A percentile compares a stretch with the other conserved stretches of the same genome.
phyloP scores from a whole-genome alignment of 1,140 invertebrate genomes.

The Pteromalus puparum region DNA sequence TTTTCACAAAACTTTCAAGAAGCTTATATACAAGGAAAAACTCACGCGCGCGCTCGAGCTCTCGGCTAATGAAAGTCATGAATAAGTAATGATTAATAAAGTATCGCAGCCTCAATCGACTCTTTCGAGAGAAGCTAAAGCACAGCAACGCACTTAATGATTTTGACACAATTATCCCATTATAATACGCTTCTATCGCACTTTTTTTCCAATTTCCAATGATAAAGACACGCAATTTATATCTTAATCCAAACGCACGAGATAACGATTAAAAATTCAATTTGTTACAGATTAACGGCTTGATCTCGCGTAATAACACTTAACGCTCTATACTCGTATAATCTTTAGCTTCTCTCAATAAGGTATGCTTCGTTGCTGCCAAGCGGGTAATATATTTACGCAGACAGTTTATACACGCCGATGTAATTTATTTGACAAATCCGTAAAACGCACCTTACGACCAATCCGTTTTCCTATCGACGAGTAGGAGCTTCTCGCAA shows the following conservation, averaged over 20 bases:
- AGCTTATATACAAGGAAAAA: conserved; percentile 11
- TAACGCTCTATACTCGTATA: neutral
- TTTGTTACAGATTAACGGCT: conserved; percentile 23
- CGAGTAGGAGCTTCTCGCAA: neutral
- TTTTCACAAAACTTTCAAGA: conserved; percentile 21
- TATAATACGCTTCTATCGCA: neutral
- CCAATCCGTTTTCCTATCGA: conserved; percentile 3
- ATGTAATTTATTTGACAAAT: conserved; percentile 19
- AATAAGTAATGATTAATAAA: conserved; percentile 48
- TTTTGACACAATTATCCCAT: conserved; percentile 28
- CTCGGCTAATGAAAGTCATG: conserved; percentile 38
- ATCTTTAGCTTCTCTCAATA: no score
- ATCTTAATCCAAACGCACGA: conserved; percentile 12
- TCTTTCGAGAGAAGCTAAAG: conserved; percentile 19
- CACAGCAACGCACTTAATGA: conserved; percentile 5
- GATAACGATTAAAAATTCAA: conserved; percentile 37
- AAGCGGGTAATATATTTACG: neutral
- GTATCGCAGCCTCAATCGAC: conserved; percentile 39
- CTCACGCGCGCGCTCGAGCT: no score
- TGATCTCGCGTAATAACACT: neutral
- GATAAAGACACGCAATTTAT: neutral
- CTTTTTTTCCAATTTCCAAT: conserved; percentile 17
- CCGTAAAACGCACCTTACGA: neutral
- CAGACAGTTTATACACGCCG: neutral
- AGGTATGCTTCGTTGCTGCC: no score